Conservation (phyloP, 35 echinoderm and acorn worm genomes). For the Chiridota heheva region DNA sequence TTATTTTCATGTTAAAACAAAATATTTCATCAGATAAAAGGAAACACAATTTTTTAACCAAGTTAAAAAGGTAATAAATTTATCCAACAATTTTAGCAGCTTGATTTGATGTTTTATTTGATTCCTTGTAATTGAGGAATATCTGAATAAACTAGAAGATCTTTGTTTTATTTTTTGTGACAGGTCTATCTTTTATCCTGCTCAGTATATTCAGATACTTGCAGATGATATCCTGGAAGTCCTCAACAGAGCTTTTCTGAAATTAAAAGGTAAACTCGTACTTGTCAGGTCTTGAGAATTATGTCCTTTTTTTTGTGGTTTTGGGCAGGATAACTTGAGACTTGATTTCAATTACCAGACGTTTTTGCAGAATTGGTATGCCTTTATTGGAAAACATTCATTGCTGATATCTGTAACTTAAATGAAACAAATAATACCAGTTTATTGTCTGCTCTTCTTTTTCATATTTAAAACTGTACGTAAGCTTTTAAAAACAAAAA, state of each 20-base stretch:
- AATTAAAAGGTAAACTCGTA: conserved; percentile 47
- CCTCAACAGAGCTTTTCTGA: conserved; percentile 41
- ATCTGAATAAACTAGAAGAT: too few relatives aligned
- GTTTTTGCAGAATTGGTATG: background rate
- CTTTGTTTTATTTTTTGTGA: conserved; percentile 20
- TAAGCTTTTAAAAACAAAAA: too few relatives aligned
- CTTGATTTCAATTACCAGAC: background rate
- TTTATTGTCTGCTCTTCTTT: background rate
- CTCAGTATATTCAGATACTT: conserved; percentile 63
- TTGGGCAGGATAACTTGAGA: background rate
- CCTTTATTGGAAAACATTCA: background rate
- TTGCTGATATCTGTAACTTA: background rate
- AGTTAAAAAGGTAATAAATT: background rate
- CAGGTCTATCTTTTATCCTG: conserved; percentile 62
- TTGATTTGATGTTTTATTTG: background rate
- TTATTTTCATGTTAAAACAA: too few relatives aligned
- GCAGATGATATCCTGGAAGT: conserved; percentile 61
- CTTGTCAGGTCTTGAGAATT: background rate
- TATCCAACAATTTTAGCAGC: background rate
- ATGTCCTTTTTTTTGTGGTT: background rate
- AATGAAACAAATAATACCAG: background rate
- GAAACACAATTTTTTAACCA: background rate
- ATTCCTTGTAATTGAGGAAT: background rate
- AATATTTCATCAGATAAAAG: too few relatives aligned
- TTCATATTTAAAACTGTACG: too few relatives aligned